These are phyloP conservation scores for Brotogeris chrysoptera DNA, from an alignment of 2,797 vertebrate species.

Conservation along the genomic window DNA sequence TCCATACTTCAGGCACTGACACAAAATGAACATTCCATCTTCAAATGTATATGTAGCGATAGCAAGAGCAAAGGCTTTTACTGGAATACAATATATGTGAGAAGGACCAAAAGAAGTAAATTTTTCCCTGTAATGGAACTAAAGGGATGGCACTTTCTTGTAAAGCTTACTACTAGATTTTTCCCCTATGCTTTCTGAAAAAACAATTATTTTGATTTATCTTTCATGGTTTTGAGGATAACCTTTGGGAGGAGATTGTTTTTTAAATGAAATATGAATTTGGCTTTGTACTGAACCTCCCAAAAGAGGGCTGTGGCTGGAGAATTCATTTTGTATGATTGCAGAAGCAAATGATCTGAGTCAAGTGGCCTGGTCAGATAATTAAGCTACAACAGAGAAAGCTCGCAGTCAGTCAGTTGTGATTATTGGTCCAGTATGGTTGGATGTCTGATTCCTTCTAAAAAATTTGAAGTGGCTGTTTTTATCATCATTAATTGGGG, in stretches of 20 bases:
- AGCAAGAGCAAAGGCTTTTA: not conserved
- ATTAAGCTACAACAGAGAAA: constrained; percentile 50
- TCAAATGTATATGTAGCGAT: not conserved
- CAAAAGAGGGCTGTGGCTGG: not conserved
- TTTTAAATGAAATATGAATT: not conserved
- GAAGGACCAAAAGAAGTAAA: not conserved
- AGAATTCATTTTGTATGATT: constrained; percentile 34
- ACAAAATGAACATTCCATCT: not conserved
- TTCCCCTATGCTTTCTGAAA: rapidly evolving
- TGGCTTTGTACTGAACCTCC: not conserved
- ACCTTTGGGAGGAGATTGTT: not conserved
- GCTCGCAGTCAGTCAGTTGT: not conserved
- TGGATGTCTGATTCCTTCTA: not conserved
- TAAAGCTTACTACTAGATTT: not conserved
- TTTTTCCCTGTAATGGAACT: not conserved
- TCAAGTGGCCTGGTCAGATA: constrained; percentile 51
- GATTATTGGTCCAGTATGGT: not conserved
- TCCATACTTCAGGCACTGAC: not conserved
- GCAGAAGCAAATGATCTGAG: constrained; percentile 46
- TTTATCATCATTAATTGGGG: constrained; percentile 12
- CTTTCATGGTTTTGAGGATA: not conserved
- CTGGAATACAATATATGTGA: not conserved
- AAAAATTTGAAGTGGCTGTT: constrained; percentile 9
- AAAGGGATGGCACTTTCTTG: not conserved
- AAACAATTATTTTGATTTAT: not conserved